Evolutionary conservation across 2,113 vertebrate genomes (phyloP).

Genomic region (Rhizomys pruinosus): DNA sequence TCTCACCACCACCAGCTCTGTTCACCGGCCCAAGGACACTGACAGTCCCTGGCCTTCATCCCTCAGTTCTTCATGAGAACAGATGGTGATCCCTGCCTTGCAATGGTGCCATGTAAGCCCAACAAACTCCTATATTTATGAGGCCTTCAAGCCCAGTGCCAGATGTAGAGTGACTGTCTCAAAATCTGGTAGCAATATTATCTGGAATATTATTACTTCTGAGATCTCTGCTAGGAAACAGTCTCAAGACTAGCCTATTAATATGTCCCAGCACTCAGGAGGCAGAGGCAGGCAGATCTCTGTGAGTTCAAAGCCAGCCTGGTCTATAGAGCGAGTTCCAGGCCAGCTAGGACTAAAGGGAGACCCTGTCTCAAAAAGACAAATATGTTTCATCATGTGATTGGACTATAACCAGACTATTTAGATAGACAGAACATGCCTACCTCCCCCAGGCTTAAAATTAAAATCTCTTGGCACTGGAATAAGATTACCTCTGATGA

Average conservation of each 20-base stretch:
- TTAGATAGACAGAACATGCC: not conserved
- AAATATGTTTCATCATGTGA: not conserved
- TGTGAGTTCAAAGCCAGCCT: no score
- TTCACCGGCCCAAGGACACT: not conserved
- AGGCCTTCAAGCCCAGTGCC: not conserved
- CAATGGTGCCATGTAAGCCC: not conserved
- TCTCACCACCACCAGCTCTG: not conserved
- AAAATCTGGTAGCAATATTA: constrained; percentile 5
- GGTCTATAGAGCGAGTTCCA: no score
- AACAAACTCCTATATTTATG: not conserved
- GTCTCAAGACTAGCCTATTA: not conserved
- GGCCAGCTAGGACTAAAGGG: no score
- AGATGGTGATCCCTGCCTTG: not conserved
- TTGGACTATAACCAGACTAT: not conserved
- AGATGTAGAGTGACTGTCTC: not conserved
- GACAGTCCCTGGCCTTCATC: not conserved
- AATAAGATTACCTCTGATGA: constrained; percentile 17
- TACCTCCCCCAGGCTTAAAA: not conserved
- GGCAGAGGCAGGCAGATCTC: no score
- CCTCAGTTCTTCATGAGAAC: not conserved
- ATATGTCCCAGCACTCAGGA: no score
- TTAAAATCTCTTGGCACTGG: not conserved
- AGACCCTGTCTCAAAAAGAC: no score
- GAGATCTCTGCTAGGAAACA: constrained; percentile 30
- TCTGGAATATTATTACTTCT: not conserved